Conservation (phyloP, 2,888 invertebrate species). For the Ophion ventricosus region DNA sequence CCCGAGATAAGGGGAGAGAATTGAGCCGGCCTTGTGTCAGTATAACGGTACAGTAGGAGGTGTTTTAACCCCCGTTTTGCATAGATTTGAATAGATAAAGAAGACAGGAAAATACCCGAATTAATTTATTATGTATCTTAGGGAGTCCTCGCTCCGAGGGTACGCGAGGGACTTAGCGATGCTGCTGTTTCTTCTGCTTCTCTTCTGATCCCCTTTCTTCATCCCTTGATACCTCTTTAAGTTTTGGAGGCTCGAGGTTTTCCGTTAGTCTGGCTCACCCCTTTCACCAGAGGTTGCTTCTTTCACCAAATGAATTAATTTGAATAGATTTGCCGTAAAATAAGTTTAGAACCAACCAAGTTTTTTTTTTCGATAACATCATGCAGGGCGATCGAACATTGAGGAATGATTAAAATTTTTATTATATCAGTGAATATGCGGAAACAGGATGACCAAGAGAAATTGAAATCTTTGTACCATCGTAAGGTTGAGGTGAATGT, state of each 20-base stretch:
- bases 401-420: background rate
- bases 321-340: constrained; percentile 50
- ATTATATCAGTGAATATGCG: background rate
- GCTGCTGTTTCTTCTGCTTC: constrained; percentile 50
- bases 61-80: constrained; percentile 83
- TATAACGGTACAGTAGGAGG: constrained; percentile 58
- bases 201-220: constrained; percentile 53
- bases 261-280: constrained; percentile 52
- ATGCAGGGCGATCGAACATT: background rate
- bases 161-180: constrained; percentile 65
- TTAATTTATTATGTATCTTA: constrained; percentile 83
- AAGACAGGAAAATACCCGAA: constrained; percentile 80
- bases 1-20: constrained; percentile 56
- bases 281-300: constrained; percentile 42
- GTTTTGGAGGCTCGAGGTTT: constrained; percentile 67
- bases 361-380: background rate
- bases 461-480: background rate
- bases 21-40: constrained; percentile 25
- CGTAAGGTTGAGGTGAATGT: background rate
- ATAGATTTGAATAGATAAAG: constrained; percentile 83
- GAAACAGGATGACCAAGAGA: background rate
- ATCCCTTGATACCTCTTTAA: constrained; percentile 77
- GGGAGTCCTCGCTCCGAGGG: constrained; percentile 68
- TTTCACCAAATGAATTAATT: constrained; percentile 49
- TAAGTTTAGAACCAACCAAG: background rate